These are phyloP conservation scores for Drosophila teissieri DNA, from an alignment of 1,140 invertebrate genomes.

Conservation along the genomic window DNA sequence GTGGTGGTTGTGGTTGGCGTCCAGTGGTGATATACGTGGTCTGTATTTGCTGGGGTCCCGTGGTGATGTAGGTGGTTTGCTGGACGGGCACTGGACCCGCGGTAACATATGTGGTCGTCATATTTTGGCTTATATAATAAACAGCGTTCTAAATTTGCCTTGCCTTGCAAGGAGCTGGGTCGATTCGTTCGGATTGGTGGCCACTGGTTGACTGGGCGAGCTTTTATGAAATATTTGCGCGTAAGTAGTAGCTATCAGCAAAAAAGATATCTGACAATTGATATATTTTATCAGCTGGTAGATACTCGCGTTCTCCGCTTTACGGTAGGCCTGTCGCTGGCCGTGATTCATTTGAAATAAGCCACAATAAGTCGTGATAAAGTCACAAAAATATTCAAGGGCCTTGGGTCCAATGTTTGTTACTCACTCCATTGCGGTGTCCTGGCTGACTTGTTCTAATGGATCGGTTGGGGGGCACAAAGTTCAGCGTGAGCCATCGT, in stretches of 20 bases:
- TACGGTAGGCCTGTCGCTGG: conserved; percentile 15
- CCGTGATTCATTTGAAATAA: conserved; percentile 36
- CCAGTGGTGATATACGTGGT: conserved; percentile 36
- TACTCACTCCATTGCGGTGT: conserved; percentile 20
- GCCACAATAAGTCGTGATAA: conserved; percentile 26
- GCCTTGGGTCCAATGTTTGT: conserved; percentile 10
- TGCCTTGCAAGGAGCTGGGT: conserved; percentile 9
- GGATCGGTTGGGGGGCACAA: conserved; percentile 20
- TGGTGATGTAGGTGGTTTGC: conserved; percentile 32
- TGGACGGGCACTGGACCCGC: conserved; percentile 24
- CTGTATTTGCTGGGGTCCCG: conserved; percentile 23
- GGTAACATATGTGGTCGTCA: conserved; percentile 55
- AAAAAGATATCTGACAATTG: conserved; percentile 52
- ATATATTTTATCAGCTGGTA: conserved; percentile 49
- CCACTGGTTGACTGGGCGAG: conserved; percentile 24
- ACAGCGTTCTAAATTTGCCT: neutral
- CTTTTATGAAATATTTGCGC: conserved; percentile 39
- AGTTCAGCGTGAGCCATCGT: conserved; percentile 32
- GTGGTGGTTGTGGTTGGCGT: conserved; percentile 16
- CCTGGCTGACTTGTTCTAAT: conserved; percentile 15
- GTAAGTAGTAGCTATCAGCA: conserved; percentile 42
- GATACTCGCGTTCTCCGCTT: conserved; percentile 28
- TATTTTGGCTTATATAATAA: conserved; percentile 21
- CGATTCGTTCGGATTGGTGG: conserved; percentile 37
- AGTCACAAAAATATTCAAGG: conserved; percentile 17